A percentile compares a stretch with the other conserved stretches of the same genome.
phyloP scores from a whole-genome alignment of 2,888 invertebrate genomes.

The Rotaria sp. region DNA sequence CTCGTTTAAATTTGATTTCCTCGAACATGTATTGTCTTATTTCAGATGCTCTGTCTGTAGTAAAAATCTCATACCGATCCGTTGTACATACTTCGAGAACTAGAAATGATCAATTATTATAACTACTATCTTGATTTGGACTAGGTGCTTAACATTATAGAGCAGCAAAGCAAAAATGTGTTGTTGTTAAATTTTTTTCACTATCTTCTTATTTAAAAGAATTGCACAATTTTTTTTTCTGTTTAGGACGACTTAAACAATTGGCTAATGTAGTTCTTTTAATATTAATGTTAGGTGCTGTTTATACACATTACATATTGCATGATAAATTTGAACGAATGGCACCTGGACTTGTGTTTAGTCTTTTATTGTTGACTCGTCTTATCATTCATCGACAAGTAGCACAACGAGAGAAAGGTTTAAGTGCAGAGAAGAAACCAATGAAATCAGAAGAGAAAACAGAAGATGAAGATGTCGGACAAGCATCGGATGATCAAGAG shows the following conservation, averaged over 20 bases:
- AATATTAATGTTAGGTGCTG: conserved; percentile 74
- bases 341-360: conserved; percentile 54
- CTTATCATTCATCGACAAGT: conserved; percentile 52
- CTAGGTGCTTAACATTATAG: too few species aligned
- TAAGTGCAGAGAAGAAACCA: background rate
- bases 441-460: background rate
- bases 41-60: too few species aligned
- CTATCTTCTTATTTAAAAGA: too few species aligned
- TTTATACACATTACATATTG: conserved; percentile 66
- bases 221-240: background rate
- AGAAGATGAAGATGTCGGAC: background rate
- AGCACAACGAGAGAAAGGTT: conserved; percentile 40
- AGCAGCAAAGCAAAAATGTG: too few species aligned
- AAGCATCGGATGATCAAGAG: background rate
- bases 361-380: conserved; percentile 52
- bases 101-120: too few species aligned
- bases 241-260: conserved; percentile 80
- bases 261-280: conserved; percentile 76
- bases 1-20: too few species aligned
- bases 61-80: too few species aligned
- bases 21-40: too few species aligned
- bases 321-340: conserved; percentile 53
- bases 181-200: too few species aligned
- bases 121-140: too few species aligned
- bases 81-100: too few species aligned